Evolutionary conservation across 2,113 vertebrate species (phyloP).

Genomic region (Chloropsis cyanopogon): DNA sequence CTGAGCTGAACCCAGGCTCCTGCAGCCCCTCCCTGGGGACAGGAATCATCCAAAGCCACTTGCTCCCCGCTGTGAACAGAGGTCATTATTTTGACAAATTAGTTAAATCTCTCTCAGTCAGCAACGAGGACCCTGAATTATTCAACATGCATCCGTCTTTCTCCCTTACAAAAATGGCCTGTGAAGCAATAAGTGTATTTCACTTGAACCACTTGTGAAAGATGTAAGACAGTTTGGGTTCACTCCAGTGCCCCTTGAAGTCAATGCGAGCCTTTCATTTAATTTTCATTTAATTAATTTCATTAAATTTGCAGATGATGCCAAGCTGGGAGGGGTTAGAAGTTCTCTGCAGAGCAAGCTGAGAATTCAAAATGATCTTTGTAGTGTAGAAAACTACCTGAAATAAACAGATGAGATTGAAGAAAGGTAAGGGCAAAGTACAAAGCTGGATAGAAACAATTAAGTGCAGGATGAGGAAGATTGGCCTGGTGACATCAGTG

Average conservation of each 20-base stretch:
- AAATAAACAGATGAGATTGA: background rate
- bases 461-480: background rate
- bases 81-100: slow-evolving; percentile 64
- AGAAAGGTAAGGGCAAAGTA: background rate
- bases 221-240: slow-evolving; percentile 7
- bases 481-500: background rate
- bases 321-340: slow-evolving; percentile 38
- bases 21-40: background rate
- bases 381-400: background rate
- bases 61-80: background rate
- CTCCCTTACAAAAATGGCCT: background rate
- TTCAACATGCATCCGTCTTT: slow-evolving; percentile 52
- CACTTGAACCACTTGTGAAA: slow-evolving; percentile 4
- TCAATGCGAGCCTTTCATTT: slow-evolving; percentile 48
- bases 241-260: slow-evolving; percentile 27
- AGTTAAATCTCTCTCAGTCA: slow-evolving; percentile 61
- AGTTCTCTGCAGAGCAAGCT: background rate
- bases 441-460: background rate
- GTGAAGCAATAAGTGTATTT: slow-evolving; percentile 44
- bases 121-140: slow-evolving; percentile 53
- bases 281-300: slow-evolving; percentile 64
- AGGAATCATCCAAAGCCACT: background rate
- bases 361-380: background rate
- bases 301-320: slow-evolving; percentile 59
- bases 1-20: background rate